Conservation (phyloP, 2,797 vertebrate species). For the Spea hammondii region DNA sequence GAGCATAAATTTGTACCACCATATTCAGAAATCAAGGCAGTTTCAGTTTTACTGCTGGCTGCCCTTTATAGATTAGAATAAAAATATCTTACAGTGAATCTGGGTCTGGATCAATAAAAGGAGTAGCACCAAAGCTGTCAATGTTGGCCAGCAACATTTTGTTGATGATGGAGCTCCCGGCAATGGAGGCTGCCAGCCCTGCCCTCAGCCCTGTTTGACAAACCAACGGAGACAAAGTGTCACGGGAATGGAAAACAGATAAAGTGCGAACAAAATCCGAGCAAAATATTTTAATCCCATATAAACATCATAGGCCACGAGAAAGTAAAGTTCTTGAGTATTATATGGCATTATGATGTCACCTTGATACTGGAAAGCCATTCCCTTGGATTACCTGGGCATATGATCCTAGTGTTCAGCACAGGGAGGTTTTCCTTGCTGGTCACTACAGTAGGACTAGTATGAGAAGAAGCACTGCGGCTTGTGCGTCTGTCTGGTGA, state of each 20-base stretch:
- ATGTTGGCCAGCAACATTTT: constrained; percentile 98
- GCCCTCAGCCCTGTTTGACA: constrained; percentile 83
- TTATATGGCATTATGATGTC: no score
- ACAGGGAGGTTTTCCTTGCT: constrained; percentile 96
- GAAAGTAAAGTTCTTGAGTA: no score
- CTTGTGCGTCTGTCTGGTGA: constrained; percentile 83
- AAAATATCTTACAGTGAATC: constrained; percentile 87
- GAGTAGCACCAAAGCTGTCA: constrained; percentile 92
- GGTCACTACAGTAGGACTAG: constrained; percentile 78
- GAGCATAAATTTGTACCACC: no score
- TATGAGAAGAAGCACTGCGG: constrained; percentile 78
- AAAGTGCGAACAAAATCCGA: no score
- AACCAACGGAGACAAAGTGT: constrained; percentile 14
- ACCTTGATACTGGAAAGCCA: no score
- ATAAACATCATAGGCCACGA: no score
- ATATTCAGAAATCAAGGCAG: no score
- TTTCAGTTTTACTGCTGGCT: no score
- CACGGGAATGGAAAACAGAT: no score
- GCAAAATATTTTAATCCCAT: no score
- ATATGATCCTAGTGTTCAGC: constrained; percentile 96
- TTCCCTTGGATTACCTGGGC: constrained; percentile 76
- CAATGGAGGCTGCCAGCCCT: constrained; percentile 94
- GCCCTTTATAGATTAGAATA: not conserved
- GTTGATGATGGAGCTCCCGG: constrained; percentile 98
- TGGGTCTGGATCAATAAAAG: constrained; percentile 95